Base-by-base conservation (phyloP, 2,888 invertebrate species). In the Phytoseiulus persimilis region DNA sequence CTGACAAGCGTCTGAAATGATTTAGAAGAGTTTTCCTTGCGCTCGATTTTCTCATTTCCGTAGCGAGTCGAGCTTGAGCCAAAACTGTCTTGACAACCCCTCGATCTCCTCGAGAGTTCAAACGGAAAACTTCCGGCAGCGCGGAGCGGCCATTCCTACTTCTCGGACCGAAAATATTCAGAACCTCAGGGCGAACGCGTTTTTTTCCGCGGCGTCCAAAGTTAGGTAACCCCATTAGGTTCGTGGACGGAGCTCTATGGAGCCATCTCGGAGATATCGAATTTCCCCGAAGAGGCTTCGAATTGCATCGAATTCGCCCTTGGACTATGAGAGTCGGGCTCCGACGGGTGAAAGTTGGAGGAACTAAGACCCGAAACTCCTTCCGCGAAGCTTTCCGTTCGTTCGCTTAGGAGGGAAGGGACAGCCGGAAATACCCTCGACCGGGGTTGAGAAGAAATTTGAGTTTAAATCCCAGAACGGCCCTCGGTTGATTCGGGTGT, bases 401-500 rank as follows among this genome's bases (percentile, higher is more conserved):
- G 39, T 39, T 39, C 39, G 39, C 39, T 9, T 3, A 6, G 39
- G 39, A 39, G 9, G 39, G 39, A 39, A 39, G 9, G n/a, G 9
- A 39, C 9, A 39, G 39, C 39, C 39, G 39, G 18, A 65, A 65
- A 65, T 65, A 65, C 1, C 65, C 65, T 28, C 65, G 65, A 2
- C 5, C 9, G 9, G 18, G 65, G 28, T 14, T 65, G 65, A 65
- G 65, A 28, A 65, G 65, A 65, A 65, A 65, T 65, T 65, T 65
- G 65, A 65, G 65, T 65, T 65, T 14, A 65, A 65, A 65, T 65
- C 65, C 65, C 65, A 28, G 65, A 65, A 32, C n/a, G 87, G 18
- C 87, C 87, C 45, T 6, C 6, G 87, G 87, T 33, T 45, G 87
- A 87, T n/a, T 87, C 87, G 45, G 45, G 45, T 87, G 87, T 87